Evolutionary conservation across 2,888 invertebrate species (phyloP).

Genomic region (Tholera decimalis): DNA sequence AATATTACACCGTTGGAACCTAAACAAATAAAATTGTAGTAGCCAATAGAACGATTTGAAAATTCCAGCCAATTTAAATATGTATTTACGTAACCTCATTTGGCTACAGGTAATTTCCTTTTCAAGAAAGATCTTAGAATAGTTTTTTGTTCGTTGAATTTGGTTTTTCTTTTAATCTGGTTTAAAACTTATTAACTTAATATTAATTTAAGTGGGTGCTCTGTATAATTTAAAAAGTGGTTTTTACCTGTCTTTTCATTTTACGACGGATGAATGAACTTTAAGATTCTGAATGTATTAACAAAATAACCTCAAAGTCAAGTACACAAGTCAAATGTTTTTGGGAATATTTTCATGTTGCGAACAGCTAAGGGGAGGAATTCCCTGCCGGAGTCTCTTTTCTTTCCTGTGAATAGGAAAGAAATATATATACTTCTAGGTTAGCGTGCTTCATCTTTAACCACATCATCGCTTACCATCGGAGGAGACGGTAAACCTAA

Average conservation of each 20-base stretch:
- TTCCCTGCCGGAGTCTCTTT: no score
- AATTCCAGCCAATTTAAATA: neutral
- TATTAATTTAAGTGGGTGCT: slow-evolving; percentile 12
- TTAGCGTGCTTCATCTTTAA: no score
- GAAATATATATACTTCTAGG: no score
- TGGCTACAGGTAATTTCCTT: neutral
- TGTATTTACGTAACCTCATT: neutral
- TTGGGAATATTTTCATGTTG: no score
- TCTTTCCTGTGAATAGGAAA: no score
- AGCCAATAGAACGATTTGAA: neutral
- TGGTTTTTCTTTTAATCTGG: slow-evolving; percentile 7
- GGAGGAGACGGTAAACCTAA: no score
- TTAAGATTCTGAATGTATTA: neutral
- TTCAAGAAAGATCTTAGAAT: neutral
- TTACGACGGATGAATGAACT: neutral
- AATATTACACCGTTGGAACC: slow-evolving; percentile 7
- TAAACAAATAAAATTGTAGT: slow-evolving; percentile 1
- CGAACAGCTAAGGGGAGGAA: no score
- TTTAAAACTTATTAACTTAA: slow-evolving; percentile 2
- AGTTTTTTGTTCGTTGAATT: slow-evolving; percentile 4
- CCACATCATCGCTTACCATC: no score
- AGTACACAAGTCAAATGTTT: no score
- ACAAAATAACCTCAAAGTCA: neutral
- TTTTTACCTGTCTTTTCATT: neutral
- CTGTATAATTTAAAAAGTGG: neutral